Percentiles rank a stretch among this genome's conserved stretches.
phyloP scores from a whole-genome alignment of 2,888 invertebrate genomes.

The Cheiracanthium punctorium region DNA sequence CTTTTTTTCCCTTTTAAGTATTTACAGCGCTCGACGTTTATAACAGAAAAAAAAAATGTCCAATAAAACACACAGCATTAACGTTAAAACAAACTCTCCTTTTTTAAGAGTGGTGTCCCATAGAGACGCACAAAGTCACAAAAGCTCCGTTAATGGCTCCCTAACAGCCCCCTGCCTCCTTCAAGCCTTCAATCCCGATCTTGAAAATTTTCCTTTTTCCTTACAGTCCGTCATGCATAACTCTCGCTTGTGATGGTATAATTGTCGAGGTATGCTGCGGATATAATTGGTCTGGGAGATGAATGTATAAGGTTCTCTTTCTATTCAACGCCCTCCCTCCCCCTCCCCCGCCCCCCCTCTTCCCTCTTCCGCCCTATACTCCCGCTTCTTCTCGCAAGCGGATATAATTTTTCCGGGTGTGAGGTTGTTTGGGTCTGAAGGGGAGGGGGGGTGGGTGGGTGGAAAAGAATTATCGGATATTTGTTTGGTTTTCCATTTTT shows the following conservation, averaged over 20 bases:
- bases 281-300: constrained; percentile 53
- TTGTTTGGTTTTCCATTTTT: constrained; percentile 63
- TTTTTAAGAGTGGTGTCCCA: background rate
- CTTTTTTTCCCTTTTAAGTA: no score
- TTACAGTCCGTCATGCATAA: constrained; percentile 31
- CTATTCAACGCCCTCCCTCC: background rate
- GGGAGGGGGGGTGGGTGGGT: no score
- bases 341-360: background rate
- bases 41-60: no score
- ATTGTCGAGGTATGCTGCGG: constrained; percentile 51
- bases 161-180: constrained; percentile 9
- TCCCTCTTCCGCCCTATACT: background rate
- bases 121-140: background rate
- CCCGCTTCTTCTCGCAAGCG: constrained; percentile 25
- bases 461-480: constrained; percentile 58
- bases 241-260: constrained; percentile 37
- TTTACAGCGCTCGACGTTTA: no score
- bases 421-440: constrained; percentile 44
- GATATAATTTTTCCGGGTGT: constrained; percentile 60
- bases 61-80: background rate
- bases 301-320: background rate
- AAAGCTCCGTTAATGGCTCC: constrained; percentile 20
- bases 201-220: constrained; percentile 24
- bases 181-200: constrained; percentile 2
- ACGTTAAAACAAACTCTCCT: background rate